Conservation (phyloP, 2,888 invertebrate species). For the Parnassius glacialis region DNA sequence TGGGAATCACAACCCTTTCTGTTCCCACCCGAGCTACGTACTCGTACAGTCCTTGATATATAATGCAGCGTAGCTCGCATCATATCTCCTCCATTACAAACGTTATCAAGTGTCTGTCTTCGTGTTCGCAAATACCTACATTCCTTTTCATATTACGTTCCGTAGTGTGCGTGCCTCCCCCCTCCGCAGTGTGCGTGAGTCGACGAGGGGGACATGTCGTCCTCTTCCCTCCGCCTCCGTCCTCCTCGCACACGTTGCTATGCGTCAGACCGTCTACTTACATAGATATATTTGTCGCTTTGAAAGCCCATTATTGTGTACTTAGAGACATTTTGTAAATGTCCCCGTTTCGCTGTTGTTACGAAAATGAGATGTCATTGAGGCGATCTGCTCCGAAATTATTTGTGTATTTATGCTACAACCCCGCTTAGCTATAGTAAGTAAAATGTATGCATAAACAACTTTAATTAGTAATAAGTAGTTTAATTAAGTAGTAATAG, state of each 20-base stretch:
- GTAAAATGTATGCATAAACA: background rate
- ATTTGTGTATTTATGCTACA: background rate
- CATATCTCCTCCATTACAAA: slow-evolving; percentile 48
- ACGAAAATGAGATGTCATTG: slow-evolving; percentile 26
- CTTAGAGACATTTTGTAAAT: slow-evolving; percentile 56
- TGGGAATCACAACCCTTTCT: slow-evolving; percentile 52
- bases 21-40: slow-evolving; percentile 3
- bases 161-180: slow-evolving; percentile 37
- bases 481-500: slow-evolving; percentile 17
- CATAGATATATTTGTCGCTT: slow-evolving; percentile 40
- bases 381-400: background rate
- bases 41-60: slow-evolving; percentile 24
- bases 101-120: slow-evolving; percentile 48
- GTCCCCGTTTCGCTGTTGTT: slow-evolving; percentile 39
- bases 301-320: slow-evolving; percentile 64
- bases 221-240: slow-evolving; percentile 27
- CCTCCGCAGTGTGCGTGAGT: slow-evolving; percentile 35
- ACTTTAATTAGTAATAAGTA: slow-evolving; percentile 9
- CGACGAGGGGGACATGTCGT: slow-evolving; percentile 28
- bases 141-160: slow-evolving; percentile 38
- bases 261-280: slow-evolving; percentile 33
- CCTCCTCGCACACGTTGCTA: slow-evolving; percentile 38
- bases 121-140: slow-evolving; percentile 44
- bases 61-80: slow-evolving; percentile 27
- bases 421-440: too few relatives aligned